Conservation (phyloP, 2,113 vertebrate species). For the Embiotoca jacksoni region DNA sequence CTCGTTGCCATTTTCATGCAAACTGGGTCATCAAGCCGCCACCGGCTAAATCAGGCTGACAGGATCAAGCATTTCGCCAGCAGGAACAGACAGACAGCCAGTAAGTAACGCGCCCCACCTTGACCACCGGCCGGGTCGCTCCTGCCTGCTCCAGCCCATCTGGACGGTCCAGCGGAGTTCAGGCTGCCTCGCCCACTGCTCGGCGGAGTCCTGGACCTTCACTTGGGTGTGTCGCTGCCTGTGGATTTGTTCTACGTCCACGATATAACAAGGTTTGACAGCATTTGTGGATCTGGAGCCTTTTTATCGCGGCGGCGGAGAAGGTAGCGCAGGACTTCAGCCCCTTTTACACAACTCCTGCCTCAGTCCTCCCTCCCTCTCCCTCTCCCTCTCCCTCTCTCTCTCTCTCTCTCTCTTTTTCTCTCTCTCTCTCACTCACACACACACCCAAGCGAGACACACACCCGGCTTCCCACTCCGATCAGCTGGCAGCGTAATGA, state of each 20-base stretch:
- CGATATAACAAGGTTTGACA: background rate
- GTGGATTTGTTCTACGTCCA: constrained; percentile 15
- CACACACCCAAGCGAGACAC: constrained; percentile 63
- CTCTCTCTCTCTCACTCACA: constrained; percentile 22
- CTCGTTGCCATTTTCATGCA: constrained; percentile 45
- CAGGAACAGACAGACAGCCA: constrained; percentile 41
- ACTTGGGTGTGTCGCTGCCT: constrained; percentile 57
- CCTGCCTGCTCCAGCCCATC: constrained; percentile 48
- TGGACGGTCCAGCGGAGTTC: constrained; percentile 52
- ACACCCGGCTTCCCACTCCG: constrained; percentile 90
- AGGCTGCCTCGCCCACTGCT: constrained; percentile 63
- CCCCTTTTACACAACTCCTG: constrained; percentile 79
- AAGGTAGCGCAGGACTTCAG: constrained; percentile 72
- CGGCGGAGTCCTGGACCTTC: constrained; percentile 52
- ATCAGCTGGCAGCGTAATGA: constrained; percentile 96
- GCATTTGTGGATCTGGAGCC: constrained; percentile 2
- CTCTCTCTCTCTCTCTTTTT: constrained; percentile 4
- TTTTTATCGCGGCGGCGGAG: constrained; percentile 54
- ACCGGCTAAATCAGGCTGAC: constrained; percentile 55
- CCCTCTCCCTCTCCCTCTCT: constrained; percentile 30
- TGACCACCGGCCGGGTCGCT: constrained; percentile 68
- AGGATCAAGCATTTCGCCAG: constrained; percentile 34
- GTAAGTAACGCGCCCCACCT: constrained; percentile 74
- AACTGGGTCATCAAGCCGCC: constrained; percentile 74
- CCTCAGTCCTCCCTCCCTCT: constrained; percentile 27